Evolutionary conservation across 2,888 invertebrate species (phyloP).

Genomic region (Drosophila longiperda): DNA sequence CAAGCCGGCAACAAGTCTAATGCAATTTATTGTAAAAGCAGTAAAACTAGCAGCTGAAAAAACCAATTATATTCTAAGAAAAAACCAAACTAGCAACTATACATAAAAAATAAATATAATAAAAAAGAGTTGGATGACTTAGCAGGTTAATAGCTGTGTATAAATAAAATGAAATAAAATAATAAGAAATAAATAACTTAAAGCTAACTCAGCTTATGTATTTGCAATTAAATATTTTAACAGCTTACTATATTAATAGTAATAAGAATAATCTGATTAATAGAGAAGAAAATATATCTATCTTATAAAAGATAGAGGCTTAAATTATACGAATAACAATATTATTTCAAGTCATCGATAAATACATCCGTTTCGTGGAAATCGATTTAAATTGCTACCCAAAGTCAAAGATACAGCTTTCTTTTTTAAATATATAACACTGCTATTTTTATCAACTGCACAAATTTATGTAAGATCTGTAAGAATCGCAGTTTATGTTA

Average conservation of each 20-base stretch:
- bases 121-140: not conserved
- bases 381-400: not conserved
- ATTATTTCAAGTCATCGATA: not conserved
- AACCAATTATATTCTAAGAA: not conserved
- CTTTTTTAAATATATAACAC: not conserved
- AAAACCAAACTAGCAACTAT: not conserved
- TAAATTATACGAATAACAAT: not conserved
- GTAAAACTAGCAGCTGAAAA: constrained; percentile 18
- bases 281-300: no score
- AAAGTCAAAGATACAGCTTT: not conserved
- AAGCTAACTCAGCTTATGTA: not conserved
- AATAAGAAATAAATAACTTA: not conserved
- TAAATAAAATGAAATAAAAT: not conserved
- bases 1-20: constrained; percentile 39
- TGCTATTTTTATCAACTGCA: not conserved
- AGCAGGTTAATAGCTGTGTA: not conserved
- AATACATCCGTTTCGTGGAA: not conserved
- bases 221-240: not conserved
- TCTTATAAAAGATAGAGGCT: not conserved
- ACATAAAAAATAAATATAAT: not conserved
- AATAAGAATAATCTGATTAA: not conserved
- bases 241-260: not conserved
- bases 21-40: constrained; percentile 50
- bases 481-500: not conserved
- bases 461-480: not conserved